Evolutionary conservation across 2,888 invertebrate species (phyloP).

Genomic region (Lissocephala sabroskyi): DNA sequence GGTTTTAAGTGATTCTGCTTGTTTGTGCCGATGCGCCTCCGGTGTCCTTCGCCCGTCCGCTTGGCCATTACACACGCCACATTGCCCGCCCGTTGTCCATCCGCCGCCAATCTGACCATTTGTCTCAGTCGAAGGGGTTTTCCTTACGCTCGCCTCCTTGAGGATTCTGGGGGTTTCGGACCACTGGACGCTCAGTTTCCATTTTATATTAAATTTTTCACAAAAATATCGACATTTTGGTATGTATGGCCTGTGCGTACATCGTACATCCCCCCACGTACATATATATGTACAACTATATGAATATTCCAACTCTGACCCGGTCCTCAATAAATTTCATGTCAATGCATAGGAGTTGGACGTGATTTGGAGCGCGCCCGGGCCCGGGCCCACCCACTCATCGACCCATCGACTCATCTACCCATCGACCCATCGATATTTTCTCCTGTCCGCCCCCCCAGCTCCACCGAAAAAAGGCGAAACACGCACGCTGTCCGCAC

Average conservation of each 20-base stretch:
- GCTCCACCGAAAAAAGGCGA: too few relatives aligned
- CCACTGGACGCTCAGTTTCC: constrained; percentile 21
- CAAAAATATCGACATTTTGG: constrained; percentile 11
- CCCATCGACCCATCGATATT: too few relatives aligned
- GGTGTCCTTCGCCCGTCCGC: constrained; percentile 9
- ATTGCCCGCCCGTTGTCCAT: too few relatives aligned
- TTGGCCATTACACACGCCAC: constrained; percentile 23
- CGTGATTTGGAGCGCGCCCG: constrained; percentile 38
- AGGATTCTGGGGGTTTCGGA: neutral
- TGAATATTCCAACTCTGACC: constrained; percentile 61
- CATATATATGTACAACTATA: constrained; percentile 41
- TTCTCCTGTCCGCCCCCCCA: neutral
- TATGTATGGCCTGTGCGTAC: too few relatives aligned
- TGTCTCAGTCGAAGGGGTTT: constrained; percentile 29
- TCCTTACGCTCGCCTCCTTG: neutral
- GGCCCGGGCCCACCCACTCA: too few relatives aligned
- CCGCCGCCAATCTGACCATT: constrained; percentile 48
- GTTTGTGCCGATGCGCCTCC: constrained; percentile 10
- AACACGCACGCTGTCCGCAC: constrained; percentile 1
- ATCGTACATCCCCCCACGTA: too few relatives aligned
- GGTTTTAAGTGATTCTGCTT: constrained; percentile 51
- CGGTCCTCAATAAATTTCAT: constrained; percentile 51
- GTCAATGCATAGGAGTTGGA: constrained; percentile 46
- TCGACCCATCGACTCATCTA: too few relatives aligned
- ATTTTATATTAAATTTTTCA: constrained; percentile 55